Base-by-base conservation (phyloP, 2,113 vertebrate species). In the Progne subis region DNA sequence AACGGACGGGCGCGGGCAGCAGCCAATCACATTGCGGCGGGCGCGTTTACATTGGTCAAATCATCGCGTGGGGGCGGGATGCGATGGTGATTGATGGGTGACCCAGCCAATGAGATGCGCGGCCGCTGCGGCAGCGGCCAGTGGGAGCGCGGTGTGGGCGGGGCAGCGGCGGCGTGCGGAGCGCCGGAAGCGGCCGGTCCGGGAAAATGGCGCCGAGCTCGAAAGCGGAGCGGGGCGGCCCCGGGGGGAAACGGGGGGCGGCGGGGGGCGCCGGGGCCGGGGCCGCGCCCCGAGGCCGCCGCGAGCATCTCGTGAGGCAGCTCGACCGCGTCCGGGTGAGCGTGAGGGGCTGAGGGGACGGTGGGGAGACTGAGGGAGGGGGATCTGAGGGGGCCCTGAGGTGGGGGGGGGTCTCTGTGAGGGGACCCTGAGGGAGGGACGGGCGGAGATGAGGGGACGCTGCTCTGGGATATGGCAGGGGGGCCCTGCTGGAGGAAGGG, bases 21-120 rank as follows among this genome's bases (percentile, higher is more conserved):
- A 31, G 44, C 72, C 56, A 76, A 76, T 76, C 20, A 1, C 12
- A 6, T 60, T 49, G 56, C 12, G 15, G 26, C 12, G 1, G 20
- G 0, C 1, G 44, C 12, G 2, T 31, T 47, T 7, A 9, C 7
- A 49, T 76, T 76, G 72, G 56, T 11, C 12, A 0, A 3, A 5
- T 24, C 3, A 2, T 26, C 1, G 20, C 12, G 1, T 24, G 5
- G 26, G 0, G 44, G 44, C 12, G n/a, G 56, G n/a, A 28, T 12
- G 12, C 16, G 4, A 3, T 9, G 9, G 2, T 1, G 46, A 41
- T 41, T 50, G 57, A 41, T 28, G 21, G 20, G 0, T 9, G 12
- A 7, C 2, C 16, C 6, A 19, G 12, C 12, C 29, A 77, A 26
- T 50, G 13, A 63, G 21, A 1, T 20, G 17, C 8, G 18, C 8